Percentiles rank a stretch among this genome's conserved stretches.
Evolutionary conservation across 1,140 invertebrate genomes (phyloP).

Genomic region (Lithobius niger): DNA sequence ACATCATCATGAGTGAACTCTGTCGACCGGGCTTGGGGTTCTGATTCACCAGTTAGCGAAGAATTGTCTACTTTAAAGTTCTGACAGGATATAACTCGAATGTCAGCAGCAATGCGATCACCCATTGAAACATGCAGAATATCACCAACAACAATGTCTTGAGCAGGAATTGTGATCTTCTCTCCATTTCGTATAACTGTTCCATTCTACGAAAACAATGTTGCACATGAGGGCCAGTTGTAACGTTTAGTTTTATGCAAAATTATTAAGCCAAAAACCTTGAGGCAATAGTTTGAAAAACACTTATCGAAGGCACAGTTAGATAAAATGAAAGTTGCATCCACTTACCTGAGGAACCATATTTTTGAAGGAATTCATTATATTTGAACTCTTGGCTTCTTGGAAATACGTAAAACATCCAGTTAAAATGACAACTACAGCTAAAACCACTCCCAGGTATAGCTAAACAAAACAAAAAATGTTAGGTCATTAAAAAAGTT

Average conservation of each 20-base stretch:
- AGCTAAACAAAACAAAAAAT: constrained; percentile 27
- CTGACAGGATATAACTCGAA: constrained; percentile 24
- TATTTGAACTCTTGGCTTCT: constrained; percentile 37
- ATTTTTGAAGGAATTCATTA: constrained; percentile 39
- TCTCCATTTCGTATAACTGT: constrained; percentile 14
- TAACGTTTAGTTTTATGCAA: too few relatives aligned
- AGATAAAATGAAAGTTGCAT: too few relatives aligned
- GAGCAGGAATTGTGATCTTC: constrained; percentile 15
- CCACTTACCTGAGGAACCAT: constrained; percentile 31
- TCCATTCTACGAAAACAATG: constrained; percentile 24
- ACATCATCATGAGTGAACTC: constrained; percentile 31
- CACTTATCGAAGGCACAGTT: too few relatives aligned
- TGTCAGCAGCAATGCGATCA: constrained; percentile 25
- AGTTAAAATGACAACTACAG: constrained; percentile 35
- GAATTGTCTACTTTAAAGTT: constrained; percentile 30
- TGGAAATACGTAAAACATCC: constrained; percentile 39
- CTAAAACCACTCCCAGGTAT: constrained; percentile 38
- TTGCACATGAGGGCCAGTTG: too few relatives aligned
- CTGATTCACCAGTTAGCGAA: constrained; percentile 31
- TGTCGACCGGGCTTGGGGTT: constrained; percentile 28
- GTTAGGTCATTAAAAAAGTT: constrained; percentile 1
- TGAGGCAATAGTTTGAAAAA: too few relatives aligned
- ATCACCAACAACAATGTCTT: constrained; percentile 24
- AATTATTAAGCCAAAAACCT: too few relatives aligned
- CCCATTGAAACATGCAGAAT: constrained; percentile 21